Evolutionary conservation across 2,888 invertebrate species (phyloP), one percentile per base, ranked within the genome.

Genomic region (Bursaphelenchus okinawaensis): DNA sequence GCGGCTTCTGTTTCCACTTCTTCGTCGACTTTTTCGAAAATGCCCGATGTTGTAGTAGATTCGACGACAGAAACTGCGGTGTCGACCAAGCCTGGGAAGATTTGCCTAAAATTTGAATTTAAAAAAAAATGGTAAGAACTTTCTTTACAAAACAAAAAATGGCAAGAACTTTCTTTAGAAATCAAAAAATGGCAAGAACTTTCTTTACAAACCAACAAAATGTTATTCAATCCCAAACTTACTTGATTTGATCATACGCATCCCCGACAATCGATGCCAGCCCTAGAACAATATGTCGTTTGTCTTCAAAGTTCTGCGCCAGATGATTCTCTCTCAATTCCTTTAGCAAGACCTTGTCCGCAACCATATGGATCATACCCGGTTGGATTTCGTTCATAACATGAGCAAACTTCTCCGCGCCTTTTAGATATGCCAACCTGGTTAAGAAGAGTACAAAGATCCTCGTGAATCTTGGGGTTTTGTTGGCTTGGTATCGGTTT

Each of bases 401-500:
- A 51, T 89, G 87, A 0, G 93, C 87, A 19, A 96, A 86, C 60
- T 87, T 85, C 62, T 87, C 86, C 0, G 91, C 88, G 0, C 92
- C 90, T 82, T 89, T 89, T 83, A 90, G 90, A 55, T 91, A 88
- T 1, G 89, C 88, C 85, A 90, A 95, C 79, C 91, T 88, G 59
- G 89, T 90, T 82, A 95, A 90, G 86, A 94, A 96, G 0, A 92
- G 91, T 68, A 95, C 89, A 7, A 96, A 86, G 79, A 84, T 89
- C 82, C 91, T 90, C 51, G 94, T 89, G 84, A 90, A 96, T 86
- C 96, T 96, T 0, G 92, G 90, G 0, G 98, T 98, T 85, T 94
- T 96, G 0, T 91, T 91, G 0, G 90, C 90, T 1, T 92, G 90
- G 28, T 98, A 86, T 62, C 96, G 87, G 85, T 93, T 92, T 85